Conservation (phyloP, 2,888 invertebrate species). For the Rutpela maculata region DNA sequence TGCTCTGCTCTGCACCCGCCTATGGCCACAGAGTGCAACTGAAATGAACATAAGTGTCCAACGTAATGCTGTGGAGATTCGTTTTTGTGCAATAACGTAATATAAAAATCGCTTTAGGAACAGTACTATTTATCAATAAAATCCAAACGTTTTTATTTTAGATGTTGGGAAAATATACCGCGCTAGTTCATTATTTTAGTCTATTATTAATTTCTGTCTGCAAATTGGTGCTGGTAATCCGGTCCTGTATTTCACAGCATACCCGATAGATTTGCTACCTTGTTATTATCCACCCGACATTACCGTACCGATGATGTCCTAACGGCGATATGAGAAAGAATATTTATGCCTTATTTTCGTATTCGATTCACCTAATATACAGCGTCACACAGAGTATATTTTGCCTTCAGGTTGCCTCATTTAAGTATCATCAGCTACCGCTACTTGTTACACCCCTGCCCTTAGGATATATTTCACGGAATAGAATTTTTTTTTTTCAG, state of each 20-base stretch:
- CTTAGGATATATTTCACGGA: background rate
- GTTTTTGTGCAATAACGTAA: no score
- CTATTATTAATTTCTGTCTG: no score
- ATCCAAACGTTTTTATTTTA: no score
- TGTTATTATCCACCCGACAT: conserved; percentile 58
- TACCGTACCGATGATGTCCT: conserved; percentile 29
- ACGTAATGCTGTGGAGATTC: no score
- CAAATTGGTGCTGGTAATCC: background rate
- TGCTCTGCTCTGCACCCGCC: no score
- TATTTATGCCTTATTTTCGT: conserved; percentile 28
- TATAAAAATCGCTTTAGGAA: no score
- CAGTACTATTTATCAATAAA: no score
- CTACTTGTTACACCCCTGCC: conserved; percentile 17
- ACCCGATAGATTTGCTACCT: conserved; percentile 57
- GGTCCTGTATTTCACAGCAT: conserved; percentile 51
- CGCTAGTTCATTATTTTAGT: no score
- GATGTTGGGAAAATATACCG: no score
- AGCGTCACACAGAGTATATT: background rate
- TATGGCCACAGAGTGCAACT: no score
- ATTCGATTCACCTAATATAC: background rate
- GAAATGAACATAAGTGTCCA: no score
- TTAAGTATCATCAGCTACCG: background rate
- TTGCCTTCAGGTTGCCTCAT: conserved; percentile 4
- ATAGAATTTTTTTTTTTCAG: no score
- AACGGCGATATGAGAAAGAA: conserved; percentile 19